These are phyloP conservation scores for Apamea anceps DNA, from an alignment of 2,888 invertebrate genomes.

Conservation along the genomic window DNA sequence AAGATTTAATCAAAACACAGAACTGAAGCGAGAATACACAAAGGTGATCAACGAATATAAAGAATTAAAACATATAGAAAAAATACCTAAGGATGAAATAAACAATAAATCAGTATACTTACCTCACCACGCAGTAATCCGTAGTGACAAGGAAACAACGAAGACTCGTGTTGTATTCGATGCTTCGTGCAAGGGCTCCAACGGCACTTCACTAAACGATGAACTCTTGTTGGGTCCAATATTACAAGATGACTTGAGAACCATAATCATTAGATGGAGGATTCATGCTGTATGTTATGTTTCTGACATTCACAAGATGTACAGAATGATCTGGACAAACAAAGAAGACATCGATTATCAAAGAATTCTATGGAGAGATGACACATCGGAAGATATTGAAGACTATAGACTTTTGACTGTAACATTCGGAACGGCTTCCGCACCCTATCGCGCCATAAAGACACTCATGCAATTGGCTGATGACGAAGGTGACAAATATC, in stretches of 20 bases:
- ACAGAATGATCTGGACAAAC: slow-evolving; percentile 1
- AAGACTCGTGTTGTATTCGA: not conserved
- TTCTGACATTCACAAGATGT: not conserved
- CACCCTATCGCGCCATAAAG: not conserved
- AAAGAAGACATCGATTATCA: slow-evolving; percentile 6
- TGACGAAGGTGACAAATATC: not conserved
- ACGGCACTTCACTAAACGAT: not conserved
- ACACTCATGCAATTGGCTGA: slow-evolving; percentile 1
- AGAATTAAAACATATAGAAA: too few relatives aligned
- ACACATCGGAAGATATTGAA: not conserved
- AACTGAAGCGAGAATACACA: too few relatives aligned
- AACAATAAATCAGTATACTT: too few relatives aligned
- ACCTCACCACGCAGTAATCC: too few relatives aligned
- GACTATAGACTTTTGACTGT: not conserved
- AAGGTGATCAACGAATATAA: too few relatives aligned
- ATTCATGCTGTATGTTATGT: not conserved
- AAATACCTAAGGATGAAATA: too few relatives aligned
- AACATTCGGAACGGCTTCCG: not conserved
- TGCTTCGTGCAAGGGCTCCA: too few relatives aligned
- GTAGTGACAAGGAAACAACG: not conserved
- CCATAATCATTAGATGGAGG: not conserved
- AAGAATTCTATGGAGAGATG: slow-evolving; percentile 11
- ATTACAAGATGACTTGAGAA: not conserved
- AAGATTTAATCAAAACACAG: too few relatives aligned
- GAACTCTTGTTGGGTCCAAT: not conserved